Evolutionary conservation across 2,888 invertebrate genomes (phyloP).

Genomic region (Plutella xylostella): DNA sequence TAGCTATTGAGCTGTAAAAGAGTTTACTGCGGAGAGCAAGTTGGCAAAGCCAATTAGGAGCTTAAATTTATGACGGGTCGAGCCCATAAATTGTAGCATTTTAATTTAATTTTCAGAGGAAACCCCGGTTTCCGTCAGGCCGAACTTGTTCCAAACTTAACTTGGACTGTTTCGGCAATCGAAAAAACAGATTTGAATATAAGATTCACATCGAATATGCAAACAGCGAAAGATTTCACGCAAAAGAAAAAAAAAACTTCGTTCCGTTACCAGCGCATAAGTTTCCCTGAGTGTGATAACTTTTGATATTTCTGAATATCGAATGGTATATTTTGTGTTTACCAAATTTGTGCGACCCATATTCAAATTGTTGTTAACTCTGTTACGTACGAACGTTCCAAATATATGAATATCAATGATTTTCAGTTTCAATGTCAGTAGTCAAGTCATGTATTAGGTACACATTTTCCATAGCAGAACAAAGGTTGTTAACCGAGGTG

Average conservation of each 20-base stretch:
- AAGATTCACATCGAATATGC: constrained; percentile 31
- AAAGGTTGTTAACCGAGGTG: too few species aligned
- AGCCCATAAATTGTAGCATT: constrained; percentile 60
- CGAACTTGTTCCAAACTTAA: not conserved
- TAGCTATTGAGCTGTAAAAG: constrained; percentile 54
- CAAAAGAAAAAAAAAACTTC: constrained; percentile 20
- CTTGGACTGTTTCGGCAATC: constrained; percentile 9
- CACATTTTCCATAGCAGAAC: too few species aligned
- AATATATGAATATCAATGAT: too few species aligned
- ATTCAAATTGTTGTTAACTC: too few species aligned
- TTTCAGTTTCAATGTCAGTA: too few species aligned
- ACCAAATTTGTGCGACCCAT: too few species aligned
- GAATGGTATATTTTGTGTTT: too few species aligned
- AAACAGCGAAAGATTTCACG: constrained; percentile 23
- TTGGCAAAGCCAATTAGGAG: constrained; percentile 56
- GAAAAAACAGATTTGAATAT: constrained; percentile 24
- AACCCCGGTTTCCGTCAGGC: constrained; percentile 28
- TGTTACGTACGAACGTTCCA: too few species aligned
- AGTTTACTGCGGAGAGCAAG: constrained; percentile 47
- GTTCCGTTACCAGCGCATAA: too few species aligned
- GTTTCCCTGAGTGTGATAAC: too few species aligned
- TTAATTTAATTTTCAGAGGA: constrained; percentile 51
- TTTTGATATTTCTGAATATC: too few species aligned
- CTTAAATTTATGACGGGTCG: constrained; percentile 51
- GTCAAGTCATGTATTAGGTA: too few species aligned